phyloP scores from a whole-genome alignment of 2,888 invertebrate genomes.

The Nomada ferruginata region DNA sequence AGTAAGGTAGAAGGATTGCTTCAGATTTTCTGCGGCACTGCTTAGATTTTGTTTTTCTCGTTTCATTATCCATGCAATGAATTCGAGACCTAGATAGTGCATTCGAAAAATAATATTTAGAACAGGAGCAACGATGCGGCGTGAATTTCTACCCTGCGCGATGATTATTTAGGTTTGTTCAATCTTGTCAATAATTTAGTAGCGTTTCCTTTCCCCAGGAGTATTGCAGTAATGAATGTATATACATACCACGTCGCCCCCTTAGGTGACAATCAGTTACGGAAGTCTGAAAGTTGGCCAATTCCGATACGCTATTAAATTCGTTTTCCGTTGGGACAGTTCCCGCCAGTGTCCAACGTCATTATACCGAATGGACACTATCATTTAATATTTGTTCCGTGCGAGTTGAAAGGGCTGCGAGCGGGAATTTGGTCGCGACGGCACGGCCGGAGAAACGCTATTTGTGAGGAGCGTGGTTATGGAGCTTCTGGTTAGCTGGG shows the following conservation, averaged over 20 bases:
- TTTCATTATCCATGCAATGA: no score
- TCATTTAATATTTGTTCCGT: constrained; percentile 46
- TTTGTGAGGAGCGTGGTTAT: constrained; percentile 50
- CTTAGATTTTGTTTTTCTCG: no score
- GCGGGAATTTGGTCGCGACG: constrained; percentile 7
- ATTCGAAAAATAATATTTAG: no score
- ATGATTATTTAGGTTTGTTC: no score
- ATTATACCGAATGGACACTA: neutral
- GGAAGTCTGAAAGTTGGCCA: constrained; percentile 20
- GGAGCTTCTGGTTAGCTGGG: constrained; percentile 50
- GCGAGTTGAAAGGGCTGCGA: constrained; percentile 11
- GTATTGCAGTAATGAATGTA: constrained; percentile 20
- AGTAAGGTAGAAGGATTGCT: no score
- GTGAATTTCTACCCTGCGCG: no score
- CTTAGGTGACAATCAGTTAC: constrained; percentile 13
- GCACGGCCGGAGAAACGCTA: constrained; percentile 49
- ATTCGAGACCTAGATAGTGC: no score
- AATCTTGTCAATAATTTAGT: no score
- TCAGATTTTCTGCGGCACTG: no score
- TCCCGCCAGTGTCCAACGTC: constrained; percentile 28
- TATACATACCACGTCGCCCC: neutral
- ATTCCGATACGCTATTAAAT: constrained; percentile 38
- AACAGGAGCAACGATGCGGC: no score
- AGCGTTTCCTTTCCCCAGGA: no score
- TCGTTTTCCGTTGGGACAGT: constrained; percentile 35